Percentiles rank a stretch among this genome's conserved stretches.
These are phyloP conservation scores for Trigoniulus corallinus DNA, from an alignment of 1,140 invertebrate genomes.

Conservation along the genomic window DNA sequence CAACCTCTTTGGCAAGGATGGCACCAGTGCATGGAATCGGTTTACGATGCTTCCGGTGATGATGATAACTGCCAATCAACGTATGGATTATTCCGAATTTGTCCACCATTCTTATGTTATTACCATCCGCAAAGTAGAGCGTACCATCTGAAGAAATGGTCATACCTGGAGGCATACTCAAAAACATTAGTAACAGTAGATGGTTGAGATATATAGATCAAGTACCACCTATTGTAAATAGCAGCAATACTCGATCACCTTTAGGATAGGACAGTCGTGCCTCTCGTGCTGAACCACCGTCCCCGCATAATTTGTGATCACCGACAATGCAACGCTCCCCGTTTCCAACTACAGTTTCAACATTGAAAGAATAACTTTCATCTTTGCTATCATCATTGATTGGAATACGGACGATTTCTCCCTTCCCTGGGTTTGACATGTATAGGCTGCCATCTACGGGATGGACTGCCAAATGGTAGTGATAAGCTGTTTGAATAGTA, in stretches of 20 bases:
- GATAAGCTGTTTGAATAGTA: conserved; percentile 79
- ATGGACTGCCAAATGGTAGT: conserved; percentile 87
- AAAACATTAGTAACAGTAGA: conserved; percentile 1
- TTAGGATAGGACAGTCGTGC: conserved; percentile 91
- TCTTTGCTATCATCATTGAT: conserved; percentile 32
- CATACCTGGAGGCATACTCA: conserved; percentile 36
- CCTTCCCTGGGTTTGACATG: conserved; percentile 85
- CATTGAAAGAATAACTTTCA: conserved; percentile 53
- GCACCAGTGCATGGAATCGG: conserved; percentile 69
- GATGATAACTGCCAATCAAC: conserved; percentile 67
- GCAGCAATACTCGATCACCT: conserved; percentile 36
- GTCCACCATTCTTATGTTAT: conserved; percentile 80
- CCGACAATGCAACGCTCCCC: conserved; percentile 92
- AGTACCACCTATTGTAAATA: too few species aligned
- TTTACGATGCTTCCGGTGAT: conserved; percentile 77
- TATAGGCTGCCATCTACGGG: conserved; percentile 89
- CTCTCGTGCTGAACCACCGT: conserved; percentile 70
- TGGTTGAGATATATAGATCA: too few species aligned
- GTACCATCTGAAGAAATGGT: conserved; percentile 77
- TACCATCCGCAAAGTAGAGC: conserved; percentile 88
- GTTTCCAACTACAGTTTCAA: conserved; percentile 75
- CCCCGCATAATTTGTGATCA: conserved; percentile 71
- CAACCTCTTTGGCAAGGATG: conserved; percentile 45
- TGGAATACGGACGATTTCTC: conserved; percentile 38
- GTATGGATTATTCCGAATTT: conserved; percentile 81